These are phyloP conservation scores for Drosophila putrida DNA, from an alignment of 2,888 invertebrate genomes.

Conservation along the genomic window DNA sequence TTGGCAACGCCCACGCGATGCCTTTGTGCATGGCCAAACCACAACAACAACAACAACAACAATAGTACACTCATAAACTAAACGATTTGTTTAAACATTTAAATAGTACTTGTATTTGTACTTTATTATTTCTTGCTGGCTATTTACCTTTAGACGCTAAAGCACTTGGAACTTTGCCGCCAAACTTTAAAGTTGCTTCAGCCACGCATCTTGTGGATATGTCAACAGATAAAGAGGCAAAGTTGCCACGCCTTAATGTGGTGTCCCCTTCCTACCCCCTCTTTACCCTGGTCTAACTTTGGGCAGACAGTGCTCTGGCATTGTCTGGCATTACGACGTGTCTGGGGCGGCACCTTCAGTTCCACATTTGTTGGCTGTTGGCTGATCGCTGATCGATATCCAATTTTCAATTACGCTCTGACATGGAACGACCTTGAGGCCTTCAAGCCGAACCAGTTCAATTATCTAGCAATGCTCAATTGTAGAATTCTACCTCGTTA, in stretches of 20 bases:
- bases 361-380: constrained; percentile 56
- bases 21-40: constrained; percentile 1
- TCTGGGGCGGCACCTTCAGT: constrained; percentile 41
- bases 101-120: constrained; percentile 6
- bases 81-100: constrained; percentile 32
- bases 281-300: neutral
- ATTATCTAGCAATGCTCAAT: constrained; percentile 44
- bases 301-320: constrained; percentile 52
- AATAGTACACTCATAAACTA: constrained; percentile 14
- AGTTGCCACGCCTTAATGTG: constrained; percentile 30
- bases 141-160: constrained; percentile 21
- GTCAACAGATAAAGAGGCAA: constrained; percentile 57
- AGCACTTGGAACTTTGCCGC: constrained; percentile 37
- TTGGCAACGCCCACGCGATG: constrained; percentile 61
- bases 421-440: constrained; percentile 73
- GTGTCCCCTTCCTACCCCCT: neutral
- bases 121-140: neutral
- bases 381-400: constrained; percentile 49
- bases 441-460: constrained; percentile 49
- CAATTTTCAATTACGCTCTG: constrained; percentile 63
- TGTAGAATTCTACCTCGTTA: constrained; percentile 9
- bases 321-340: constrained; percentile 44
- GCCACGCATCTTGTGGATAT: constrained; percentile 47
- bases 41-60: neutral
- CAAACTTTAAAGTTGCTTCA: constrained; percentile 20